These are phyloP conservation scores for Drosophila tani DNA, from an alignment of 1,140 invertebrate genomes.

Conservation along the genomic window DNA sequence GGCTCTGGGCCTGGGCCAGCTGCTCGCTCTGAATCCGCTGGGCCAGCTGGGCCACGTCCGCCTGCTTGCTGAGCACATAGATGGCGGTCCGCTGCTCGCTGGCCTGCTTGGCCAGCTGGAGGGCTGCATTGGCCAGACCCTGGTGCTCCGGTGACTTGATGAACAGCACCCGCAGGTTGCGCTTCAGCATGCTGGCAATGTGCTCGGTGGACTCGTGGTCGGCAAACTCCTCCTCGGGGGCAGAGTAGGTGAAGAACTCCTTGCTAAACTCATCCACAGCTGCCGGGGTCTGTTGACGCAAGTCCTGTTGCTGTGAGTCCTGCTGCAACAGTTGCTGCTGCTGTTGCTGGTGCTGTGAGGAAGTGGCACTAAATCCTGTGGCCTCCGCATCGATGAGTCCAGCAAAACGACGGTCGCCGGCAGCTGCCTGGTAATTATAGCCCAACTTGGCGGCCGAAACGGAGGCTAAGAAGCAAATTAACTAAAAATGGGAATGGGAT, in stretches of 20 bases:
- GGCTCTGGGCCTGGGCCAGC: slow-evolving; percentile 40
- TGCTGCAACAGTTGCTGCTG: slow-evolving; percentile 20
- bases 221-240: slow-evolving; percentile 69
- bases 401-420: slow-evolving; percentile 61
- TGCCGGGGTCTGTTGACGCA: slow-evolving; percentile 25
- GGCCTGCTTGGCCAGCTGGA: slow-evolving; percentile 72
- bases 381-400: slow-evolving; percentile 71
- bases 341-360: slow-evolving; percentile 14
- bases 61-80: slow-evolving; percentile 75
- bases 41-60: slow-evolving; percentile 62
- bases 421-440: slow-evolving; percentile 62
- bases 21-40: slow-evolving; percentile 55
- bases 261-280: slow-evolving; percentile 69
- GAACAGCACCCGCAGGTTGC: slow-evolving; percentile 70
- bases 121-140: slow-evolving; percentile 66
- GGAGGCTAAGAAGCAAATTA: slow-evolving; percentile 51
- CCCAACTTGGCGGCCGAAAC: slow-evolving; percentile 61
- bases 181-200: slow-evolving; percentile 65
- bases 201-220: slow-evolving; percentile 60
- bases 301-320: slow-evolving; percentile 7
- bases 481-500: background rate
- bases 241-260: slow-evolving; percentile 68
- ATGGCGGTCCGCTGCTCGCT: slow-evolving; percentile 72
- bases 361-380: slow-evolving; percentile 62
- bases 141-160: slow-evolving; percentile 75